Evolutionary conservation across 2,113 vertebrate genomes (phyloP), one percentile per base, ranked within the genome.

Genomic region (Henicopernis longicauda): DNA sequence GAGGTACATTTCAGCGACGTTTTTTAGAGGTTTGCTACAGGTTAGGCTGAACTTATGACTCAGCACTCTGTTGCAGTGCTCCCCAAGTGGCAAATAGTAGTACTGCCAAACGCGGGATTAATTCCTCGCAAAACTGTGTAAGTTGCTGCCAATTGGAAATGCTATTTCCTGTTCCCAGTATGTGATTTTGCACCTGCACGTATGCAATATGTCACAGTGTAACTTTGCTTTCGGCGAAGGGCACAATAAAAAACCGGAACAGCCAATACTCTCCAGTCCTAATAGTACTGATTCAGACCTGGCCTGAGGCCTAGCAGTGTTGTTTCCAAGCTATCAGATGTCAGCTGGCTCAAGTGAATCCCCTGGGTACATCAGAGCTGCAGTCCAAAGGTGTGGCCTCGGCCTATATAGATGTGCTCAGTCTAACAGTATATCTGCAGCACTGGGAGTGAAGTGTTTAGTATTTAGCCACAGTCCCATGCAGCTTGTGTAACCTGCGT

Each of bases 31-130:
- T 87, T 93, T 90, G 87, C 91, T 66, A 80, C 93, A 45, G 95
- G 93, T 97, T 90, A 58, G 84, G 74, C 54, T 58, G 87, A 91
- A 91, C 89, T 96, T 87, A 44, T 97, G 97, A 97, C 93, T 97
- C 95, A 97, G 96, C 96, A 96, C 38, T 92, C 31, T 42, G 78
- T 54, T 50, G 58, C 93, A 31, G 67, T 57, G 91, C 95, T 95
- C 96, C 94, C 95, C 95, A 93, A 95, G 91, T 77, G 95, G 94
- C 89, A 77, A 50, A 36, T 11, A 57, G 95, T 94, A 95, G 94
- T 93, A 96, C 57, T 96, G 84, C 84, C 74, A 50, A 59, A 11
- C 4, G n/a, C 40, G 42, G 87, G 77, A 82, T 95, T 38, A 57
- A 23, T 71, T 89, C 61, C 55, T 84, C 3, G 3, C 72, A 63